Base-by-base conservation (phyloP, 2,888 invertebrate genomes). In the Leptopilina drosophilae region DNA sequence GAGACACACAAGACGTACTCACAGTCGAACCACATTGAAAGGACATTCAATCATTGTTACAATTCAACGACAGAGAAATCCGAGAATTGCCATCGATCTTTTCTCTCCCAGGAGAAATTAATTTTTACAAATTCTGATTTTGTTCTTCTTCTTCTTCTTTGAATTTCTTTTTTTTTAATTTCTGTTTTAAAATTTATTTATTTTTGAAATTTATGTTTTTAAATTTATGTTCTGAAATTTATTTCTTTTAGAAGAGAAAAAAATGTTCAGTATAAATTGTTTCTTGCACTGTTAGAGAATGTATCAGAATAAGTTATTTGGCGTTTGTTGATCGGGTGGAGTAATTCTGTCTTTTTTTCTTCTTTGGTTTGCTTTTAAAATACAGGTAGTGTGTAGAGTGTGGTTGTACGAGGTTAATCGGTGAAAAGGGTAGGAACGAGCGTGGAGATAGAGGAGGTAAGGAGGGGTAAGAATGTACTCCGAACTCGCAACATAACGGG, bases 401-500 rank as follows among this genome's bases (percentile, higher is more conserved):
- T 69, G 26, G 49, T 69, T 56, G 53, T 69, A 26, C 14, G 33
- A 69, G 33, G 5, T 49, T 69, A 26, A 56, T 20, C 53, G 53
- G 9, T 59, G 67, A 67, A 66, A 42, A 67, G 67, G 59, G 78
- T 75, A 79, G 77, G 81, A 76, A 81, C 42, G 59, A 59, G 79
- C 66, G 73, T 40, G 75, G 73, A 11, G 49, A 77, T 66, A 64
- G 49, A 78, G 76, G 80, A 65, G 84, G 81, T 83, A 78, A 82
- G 81, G 85, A 81, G 81, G 76, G 82, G 85, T 83, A 87, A 86
- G 87, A 88, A 87, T 87, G 86, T 86, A 85, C 84, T 83, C 81
- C 85, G 85, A 85, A 86, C 87, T 86, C 86, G 84, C 87, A 84
- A 86, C 85, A 87, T 89, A 89, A 89, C 89, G 88, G 89, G 87